Conservation (phyloP, 2,888 invertebrate genomes). For the Drosophila borealis region DNA sequence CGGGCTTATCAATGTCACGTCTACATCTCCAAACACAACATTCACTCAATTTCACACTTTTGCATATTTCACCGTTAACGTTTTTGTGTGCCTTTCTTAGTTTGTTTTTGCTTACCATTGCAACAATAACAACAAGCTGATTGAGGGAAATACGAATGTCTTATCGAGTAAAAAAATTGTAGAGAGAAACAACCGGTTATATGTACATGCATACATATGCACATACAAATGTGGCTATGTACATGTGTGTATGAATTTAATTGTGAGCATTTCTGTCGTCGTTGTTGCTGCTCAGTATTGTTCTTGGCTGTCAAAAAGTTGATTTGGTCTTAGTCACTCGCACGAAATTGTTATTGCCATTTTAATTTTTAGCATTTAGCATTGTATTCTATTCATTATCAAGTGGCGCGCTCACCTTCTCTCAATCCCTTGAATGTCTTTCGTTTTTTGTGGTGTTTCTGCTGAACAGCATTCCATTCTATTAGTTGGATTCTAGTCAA, state of each 20-base stretch:
- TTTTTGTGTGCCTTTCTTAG: constrained; percentile 20
- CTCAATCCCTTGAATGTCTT: not conserved
- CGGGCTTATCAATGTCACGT: constrained; percentile 28
- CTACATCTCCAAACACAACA: not conserved
- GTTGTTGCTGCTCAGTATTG: constrained; percentile 19
- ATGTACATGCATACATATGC: not conserved
- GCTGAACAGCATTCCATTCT: constrained; percentile 46
- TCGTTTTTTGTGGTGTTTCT: constrained; percentile 6
- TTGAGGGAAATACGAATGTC: constrained; percentile 7
- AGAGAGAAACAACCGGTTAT: constrained; percentile 45
- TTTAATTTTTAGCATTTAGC: constrained; percentile 19
- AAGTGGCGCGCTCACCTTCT: constrained; percentile 18
- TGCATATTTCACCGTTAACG: constrained; percentile 26
- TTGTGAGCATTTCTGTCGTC: constrained; percentile 27
- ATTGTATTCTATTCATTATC: constrained; percentile 41
- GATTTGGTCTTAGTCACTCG: constrained; percentile 39
- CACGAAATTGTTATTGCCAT: constrained; percentile 23
- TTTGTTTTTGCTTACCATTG: constrained; percentile 19
- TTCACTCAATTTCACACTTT: constrained; percentile 35
- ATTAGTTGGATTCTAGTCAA: constrained; percentile 14
- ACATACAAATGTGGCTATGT: not conserved
- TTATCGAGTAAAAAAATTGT: constrained; percentile 32
- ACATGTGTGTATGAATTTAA: constrained; percentile 11
- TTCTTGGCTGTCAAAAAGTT: constrained; percentile 18
- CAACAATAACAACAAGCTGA: constrained; percentile 9